Evolutionary conservation across 30 jellyfish, hydroid and myxozoan species (phyloP), one percentile per base, ranked within the genome.

Genomic region (Aurelia sp.): DNA sequence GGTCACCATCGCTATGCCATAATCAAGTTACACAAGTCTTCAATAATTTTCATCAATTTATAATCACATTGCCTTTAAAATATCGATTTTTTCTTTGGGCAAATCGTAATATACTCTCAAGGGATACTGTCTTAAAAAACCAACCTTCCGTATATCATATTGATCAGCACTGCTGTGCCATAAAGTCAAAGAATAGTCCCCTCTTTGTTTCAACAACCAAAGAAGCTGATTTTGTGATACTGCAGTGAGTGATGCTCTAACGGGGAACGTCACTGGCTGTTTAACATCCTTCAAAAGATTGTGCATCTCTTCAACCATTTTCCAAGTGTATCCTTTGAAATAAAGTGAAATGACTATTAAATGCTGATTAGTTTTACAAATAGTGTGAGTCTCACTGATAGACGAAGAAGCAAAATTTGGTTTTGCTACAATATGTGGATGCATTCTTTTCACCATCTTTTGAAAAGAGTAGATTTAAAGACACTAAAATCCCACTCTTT

Each of bases 161-260:
- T 27, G 57, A 47, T 94, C 99, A 52, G 55, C 67, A 27, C 20
- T 53, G 70, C 97, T 81, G 15, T 97, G 91, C 99, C 99, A 94
- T 6, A 94, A 58, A 8, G 97, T 94, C 62, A 94, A 89, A 18
- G 99, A 63, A 71, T 64, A 89, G 58, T 60, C 67, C 27, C 58
- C 64, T 19, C 60, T 84, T 37, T 69, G 90, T 1, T 62, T 71
- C 41, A 94, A 74, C 48, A 94, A 86, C 97, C 97, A 89, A 3
- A 77, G 84, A 20, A 94, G 78, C 75, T 89, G 99, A 18, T 71
- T 89, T 53, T 48, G 58, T 50, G 97, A 88, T 40, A 9, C 18
- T 0, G 78, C 76, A 41, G 74, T 96, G 20, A 94, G 92, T 57
- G 99, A 94, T 3, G 99, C 99, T 44, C 99, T 91, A 0, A 94